Evolutionary conservation across 2,797 vertebrate species (phyloP).

Genomic region (Bovichtus diacanthus): DNA sequence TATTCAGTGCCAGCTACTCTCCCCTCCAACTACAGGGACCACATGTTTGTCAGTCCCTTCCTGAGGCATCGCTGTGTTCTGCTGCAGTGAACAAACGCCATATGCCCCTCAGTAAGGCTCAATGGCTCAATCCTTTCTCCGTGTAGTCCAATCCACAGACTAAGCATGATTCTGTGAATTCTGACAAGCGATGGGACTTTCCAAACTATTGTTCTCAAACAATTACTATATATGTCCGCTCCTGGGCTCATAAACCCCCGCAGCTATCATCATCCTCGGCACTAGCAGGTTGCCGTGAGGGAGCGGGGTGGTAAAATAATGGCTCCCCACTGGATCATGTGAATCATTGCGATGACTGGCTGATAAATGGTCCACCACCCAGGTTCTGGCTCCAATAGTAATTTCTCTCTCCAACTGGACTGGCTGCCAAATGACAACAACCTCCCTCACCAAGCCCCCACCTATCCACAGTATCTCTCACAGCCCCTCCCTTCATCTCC

Average conservation of each 20-base stretch:
- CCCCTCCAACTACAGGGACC: conserved; percentile 50
- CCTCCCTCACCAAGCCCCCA: conserved; percentile 30
- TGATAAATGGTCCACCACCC: conserved; percentile 72
- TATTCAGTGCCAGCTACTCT: conserved; percentile 63
- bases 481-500: conserved; percentile 45
- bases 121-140: conserved; percentile 24
- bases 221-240: conserved; percentile 47
- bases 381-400: conserved; percentile 58
- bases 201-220: conserved; percentile 40
- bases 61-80: conserved; percentile 56
- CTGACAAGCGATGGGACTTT: conserved; percentile 39
- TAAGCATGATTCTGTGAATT: conserved; percentile 23
- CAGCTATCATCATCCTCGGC: conserved; percentile 54
- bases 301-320: conserved; percentile 59
- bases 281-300: conserved; percentile 55
- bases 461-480: conserved; percentile 40
- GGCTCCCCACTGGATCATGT: conserved; percentile 64
- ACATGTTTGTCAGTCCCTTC: conserved; percentile 58
- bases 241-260: conserved; percentile 44
- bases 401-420: conserved; percentile 67
- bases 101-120: conserved; percentile 47
- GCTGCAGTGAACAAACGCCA: conserved; percentile 51
- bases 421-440: conserved; percentile 74
- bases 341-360: conserved; percentile 71
- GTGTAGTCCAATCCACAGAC: conserved; percentile 21